These are phyloP conservation scores for Acrossocheilus fasciatus DNA, from an alignment of 2,797 vertebrate species.

Conservation along the genomic window DNA sequence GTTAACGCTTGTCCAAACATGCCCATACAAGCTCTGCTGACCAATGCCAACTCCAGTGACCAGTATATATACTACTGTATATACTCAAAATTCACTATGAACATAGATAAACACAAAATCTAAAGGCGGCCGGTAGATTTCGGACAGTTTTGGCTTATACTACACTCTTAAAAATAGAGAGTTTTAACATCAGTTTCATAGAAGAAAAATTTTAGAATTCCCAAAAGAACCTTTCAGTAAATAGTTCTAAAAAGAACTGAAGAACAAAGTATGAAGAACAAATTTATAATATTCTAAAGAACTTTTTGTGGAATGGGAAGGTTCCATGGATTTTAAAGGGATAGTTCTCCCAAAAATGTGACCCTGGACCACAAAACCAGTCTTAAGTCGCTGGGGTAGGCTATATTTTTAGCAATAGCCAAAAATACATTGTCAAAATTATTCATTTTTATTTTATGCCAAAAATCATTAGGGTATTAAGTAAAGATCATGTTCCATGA, in stretches of 20 bases:
- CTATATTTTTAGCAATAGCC: no score
- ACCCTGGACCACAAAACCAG: no score
- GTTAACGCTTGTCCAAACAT: constrained; percentile 12
- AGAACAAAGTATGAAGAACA: no score
- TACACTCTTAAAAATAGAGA: neutral
- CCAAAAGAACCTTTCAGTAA: neutral
- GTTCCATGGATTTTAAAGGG: neutral
- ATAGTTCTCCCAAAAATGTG: neutral
- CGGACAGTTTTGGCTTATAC: neutral
- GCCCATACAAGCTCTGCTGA: constrained; percentile 19
- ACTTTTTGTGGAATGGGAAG: neutral
- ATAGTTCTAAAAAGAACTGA: neutral
- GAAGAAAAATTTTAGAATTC: neutral
- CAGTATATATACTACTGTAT: neutral
- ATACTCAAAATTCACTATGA: neutral
- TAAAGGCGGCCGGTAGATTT: neutral
- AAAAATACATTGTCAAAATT: no score
- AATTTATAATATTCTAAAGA: no score
- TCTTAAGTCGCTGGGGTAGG: no score
- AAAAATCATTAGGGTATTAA: no score
- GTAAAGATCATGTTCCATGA: no score
- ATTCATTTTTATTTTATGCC: no score
- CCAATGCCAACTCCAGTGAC: neutral
- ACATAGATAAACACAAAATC: neutral
- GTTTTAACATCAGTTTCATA: neutral